Base-by-base conservation (phyloP, 2,797 vertebrate genomes). In the Xiphorhynchus erythropygius region DNA sequence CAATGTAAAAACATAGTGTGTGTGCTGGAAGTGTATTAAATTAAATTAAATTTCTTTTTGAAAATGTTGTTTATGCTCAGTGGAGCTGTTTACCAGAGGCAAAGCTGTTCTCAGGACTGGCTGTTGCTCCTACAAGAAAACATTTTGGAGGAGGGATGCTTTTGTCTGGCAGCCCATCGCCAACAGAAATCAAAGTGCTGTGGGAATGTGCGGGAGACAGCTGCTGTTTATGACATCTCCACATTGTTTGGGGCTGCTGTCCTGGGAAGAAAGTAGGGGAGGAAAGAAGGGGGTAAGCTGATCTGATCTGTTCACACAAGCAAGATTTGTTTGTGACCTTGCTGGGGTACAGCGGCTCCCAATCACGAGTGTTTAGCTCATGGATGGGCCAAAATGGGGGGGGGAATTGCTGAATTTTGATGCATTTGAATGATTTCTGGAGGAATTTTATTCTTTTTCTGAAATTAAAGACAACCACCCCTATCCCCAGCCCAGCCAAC, bases 301-400 rank as follows among this genome's bases (percentile, higher is more conserved):
- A 41, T 56, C 23, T 6, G 42, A n/a, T 92, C 42, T 57, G 75
- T 25, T 70, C 47, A 9, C 37, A 64, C n/a, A 68, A 91, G 24
- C 79, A 85, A 46, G 76, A 68, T 24, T 27, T 50, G 76, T 8
- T n/a, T 14, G 13, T 86, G 94, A 94, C 95, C 95, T 97, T 95
- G 95, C 46, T 42, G 42, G 21, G 65, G 46, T 15, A 39, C n/a
- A 76, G 59, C 3, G 0, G 42, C 83, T 94, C 62, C 60, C 49
- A 7, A 46, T 71, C 79, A 49, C 1, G 2, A 56, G 39, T 32
- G 32, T 47, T 65, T 41, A 55, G 30, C 70, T 84, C 33, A 23
- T 0, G 0, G 62, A 50, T 25, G 28, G 41, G 35, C 32, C 18
- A 7, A 3, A 68, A 0, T 32, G 14, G 21, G 35, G 62, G 62